Conservation (phyloP, 2,113 vertebrate species). For the Elephas maximus region DNA sequence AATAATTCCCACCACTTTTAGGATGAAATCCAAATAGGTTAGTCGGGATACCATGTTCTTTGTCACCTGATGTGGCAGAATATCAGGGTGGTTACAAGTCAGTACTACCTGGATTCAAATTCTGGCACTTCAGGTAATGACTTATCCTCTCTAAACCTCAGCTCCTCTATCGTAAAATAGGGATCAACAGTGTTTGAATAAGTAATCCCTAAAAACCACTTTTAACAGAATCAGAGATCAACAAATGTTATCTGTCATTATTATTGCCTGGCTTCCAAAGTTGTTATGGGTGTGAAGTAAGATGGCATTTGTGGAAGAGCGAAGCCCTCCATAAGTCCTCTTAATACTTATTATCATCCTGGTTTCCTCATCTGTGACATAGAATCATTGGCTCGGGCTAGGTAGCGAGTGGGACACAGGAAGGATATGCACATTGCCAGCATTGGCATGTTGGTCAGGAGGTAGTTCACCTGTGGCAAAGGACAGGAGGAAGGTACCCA, state of each 20-base stretch:
- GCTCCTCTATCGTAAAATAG: not conserved
- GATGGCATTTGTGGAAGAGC: not conserved
- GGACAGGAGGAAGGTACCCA: not conserved
- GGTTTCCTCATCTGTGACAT: not conserved
- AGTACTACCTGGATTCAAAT: not conserved
- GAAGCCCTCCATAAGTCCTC: not conserved
- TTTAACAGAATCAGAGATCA: not conserved
- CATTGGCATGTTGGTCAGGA: rapidly evolving
- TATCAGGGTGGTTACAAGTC: not conserved
- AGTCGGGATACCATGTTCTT: not conserved
- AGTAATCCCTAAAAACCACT: not conserved
- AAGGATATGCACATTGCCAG: not conserved
- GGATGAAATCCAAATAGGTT: not conserved
- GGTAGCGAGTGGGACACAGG: not conserved
- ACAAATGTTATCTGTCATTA: not conserved
- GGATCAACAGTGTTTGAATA: not conserved
- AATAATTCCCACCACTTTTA: not conserved
- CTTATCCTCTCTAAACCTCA: not conserved
- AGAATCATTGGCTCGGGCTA: not conserved
- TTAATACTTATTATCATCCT: not conserved
- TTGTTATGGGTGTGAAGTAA: not conserved
- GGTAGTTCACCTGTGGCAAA: not conserved
- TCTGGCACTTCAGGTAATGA: not conserved
- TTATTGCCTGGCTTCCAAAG: not conserved
- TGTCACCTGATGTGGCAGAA: not conserved